phyloP scores from a whole-genome alignment of 2,113 vertebrate genomes.

The Rhegmatorhina hoffmannsi region DNA sequence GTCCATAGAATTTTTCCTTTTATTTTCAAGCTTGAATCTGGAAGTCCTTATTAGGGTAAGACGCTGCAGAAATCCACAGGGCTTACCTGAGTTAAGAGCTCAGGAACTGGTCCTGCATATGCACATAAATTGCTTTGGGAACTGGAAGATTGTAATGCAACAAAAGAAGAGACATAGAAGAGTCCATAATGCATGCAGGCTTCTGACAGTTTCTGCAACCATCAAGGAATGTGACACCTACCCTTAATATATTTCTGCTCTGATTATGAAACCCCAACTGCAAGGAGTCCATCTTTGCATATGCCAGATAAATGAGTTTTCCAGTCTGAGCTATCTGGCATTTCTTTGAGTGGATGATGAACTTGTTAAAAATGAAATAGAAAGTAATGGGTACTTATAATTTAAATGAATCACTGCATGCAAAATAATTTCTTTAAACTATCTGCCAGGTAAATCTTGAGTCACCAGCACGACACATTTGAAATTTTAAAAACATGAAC shows the following conservation, averaged over 20 bases:
- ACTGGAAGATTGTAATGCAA: slow-evolving; percentile 6
- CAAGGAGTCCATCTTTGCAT: slow-evolving; percentile 28
- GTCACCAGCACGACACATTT: neutral
- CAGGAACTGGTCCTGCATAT: slow-evolving; percentile 38
- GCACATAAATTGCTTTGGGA: slow-evolving; percentile 65
- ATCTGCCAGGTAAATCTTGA: slow-evolving; percentile 51
- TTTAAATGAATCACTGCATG: slow-evolving; percentile 56
- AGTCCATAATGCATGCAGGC: slow-evolving; percentile 38
- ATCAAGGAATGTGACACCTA: slow-evolving; percentile 57
- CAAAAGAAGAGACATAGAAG: slow-evolving; percentile 42
- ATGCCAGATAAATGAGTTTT: slow-evolving; percentile 40
- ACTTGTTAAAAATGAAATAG: slow-evolving; percentile 64
- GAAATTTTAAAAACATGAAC: slow-evolving; percentile 44
- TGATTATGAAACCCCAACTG: slow-evolving; percentile 47
- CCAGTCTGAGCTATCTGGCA: slow-evolving; percentile 33
- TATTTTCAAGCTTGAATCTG: slow-evolving; percentile 9
- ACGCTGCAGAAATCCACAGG: slow-evolving; percentile 25
- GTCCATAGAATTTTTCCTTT: slow-evolving; percentile 2
- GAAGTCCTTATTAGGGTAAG: slow-evolving; percentile 25
- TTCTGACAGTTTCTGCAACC: slow-evolving; percentile 63
- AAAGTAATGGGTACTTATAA: slow-evolving; percentile 51
- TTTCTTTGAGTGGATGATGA: slow-evolving; percentile 44
- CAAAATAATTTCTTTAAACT: slow-evolving; percentile 55
- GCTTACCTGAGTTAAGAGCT: slow-evolving; percentile 39
- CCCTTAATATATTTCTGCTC: slow-evolving; percentile 40